phyloP scores from a whole-genome alignment of 1,140 invertebrate species.

The Eubasilissa regina region DNA sequence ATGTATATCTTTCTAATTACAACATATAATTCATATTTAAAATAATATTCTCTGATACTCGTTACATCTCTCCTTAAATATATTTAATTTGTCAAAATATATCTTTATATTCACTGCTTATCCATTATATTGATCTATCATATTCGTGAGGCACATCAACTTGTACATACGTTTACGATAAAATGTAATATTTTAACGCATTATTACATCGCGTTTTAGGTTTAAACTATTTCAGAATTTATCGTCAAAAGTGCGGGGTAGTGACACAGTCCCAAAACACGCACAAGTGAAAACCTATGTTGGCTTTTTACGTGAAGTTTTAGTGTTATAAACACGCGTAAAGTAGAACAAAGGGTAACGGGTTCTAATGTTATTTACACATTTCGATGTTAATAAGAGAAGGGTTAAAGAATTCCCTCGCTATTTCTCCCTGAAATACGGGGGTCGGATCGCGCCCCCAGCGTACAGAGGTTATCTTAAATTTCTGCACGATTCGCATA shows the following conservation, averaged over 20 bases:
- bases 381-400: conserved; percentile 41
- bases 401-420: conserved; percentile 40
- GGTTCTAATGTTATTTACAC: conserved; percentile 45
- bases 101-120: too few relatives aligned
- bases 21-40: too few relatives aligned
- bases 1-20: too few relatives aligned
- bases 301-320: conserved; percentile 1
- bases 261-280: not conserved
- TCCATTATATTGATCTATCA: too few relatives aligned
- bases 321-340: conserved; percentile 37
- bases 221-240: too few relatives aligned
- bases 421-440: conserved; percentile 13
- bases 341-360: conserved; percentile 36
- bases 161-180: too few relatives aligned
- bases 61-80: too few relatives aligned
- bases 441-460: conserved; percentile 14
- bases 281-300: conserved; percentile 8
- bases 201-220: too few relatives aligned
- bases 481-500: conserved; percentile 36
- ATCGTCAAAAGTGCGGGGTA: not conserved
- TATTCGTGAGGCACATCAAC: too few relatives aligned
- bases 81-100: too few relatives aligned
- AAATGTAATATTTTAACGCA: too few relatives aligned
- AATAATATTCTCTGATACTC: too few relatives aligned
- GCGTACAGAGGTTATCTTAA: conserved; percentile 23